Base-by-base conservation (phyloP, 2,888 invertebrate genomes). In the Rotaria sp. region DNA sequence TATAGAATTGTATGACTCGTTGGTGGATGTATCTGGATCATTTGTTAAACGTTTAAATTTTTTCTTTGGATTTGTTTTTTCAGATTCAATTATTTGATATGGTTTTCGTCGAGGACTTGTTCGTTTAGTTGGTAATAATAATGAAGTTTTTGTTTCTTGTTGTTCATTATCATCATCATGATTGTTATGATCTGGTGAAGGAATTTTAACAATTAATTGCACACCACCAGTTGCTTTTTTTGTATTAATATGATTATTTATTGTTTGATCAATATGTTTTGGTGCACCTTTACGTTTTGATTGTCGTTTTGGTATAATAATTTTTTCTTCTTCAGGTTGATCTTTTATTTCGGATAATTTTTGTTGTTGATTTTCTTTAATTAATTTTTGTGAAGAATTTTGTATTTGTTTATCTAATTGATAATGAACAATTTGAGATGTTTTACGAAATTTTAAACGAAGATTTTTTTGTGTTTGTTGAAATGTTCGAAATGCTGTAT, bases 151-250 rank as follows among this genome's bases (percentile, higher is more conserved):
- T 8, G 21, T 52, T 52, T 67, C 67, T 18, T 38, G 18, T 18
- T 38, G 18, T 5, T 67, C 35, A 30, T 67, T 7, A 30, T 67
- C 67, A 30, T 30, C 21, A 18, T 67, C 35, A 67, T 67, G 18
- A 30, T 67, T 30, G 10, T 67, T 30, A 35, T 21, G 26, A 45
- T 41, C 15, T 5, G n/a, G 4, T 41, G 80, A 45, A 45, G 45
- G 80, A 26, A 80, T 45, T 80, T 80, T 80, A 45, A 80, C 80
- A 80, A 80, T 80, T 45, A 80, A 80, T 80, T 80, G 80, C n/a
- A 80, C 80, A n/a, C 26, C 38, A 45, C 15, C 45, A 11, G 45
- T 80, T 26, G 45, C 2, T 15, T 45, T 41, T 13, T 80, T 80
- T 18, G 18, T 18, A 18, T 50, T 50, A 13, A 50, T 4, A 41